These are phyloP conservation scores for Enteromius mattozi DNA, from an alignment of 2,797 vertebrate species.

Conservation along the genomic window DNA sequence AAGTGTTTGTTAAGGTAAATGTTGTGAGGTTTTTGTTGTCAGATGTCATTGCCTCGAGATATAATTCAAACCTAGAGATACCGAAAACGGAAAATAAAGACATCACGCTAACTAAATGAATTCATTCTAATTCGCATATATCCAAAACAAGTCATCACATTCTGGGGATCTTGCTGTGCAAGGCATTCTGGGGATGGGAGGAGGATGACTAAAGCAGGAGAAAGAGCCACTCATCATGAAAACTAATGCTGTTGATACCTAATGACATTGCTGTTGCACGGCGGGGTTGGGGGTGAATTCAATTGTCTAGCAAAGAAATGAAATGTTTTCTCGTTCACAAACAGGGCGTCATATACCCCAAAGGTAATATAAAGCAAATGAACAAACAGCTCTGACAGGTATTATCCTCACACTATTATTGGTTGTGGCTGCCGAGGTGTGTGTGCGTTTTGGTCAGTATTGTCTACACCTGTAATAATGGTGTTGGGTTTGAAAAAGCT, in stretches of 20 bases:
- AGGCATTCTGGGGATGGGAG: conserved; percentile 58
- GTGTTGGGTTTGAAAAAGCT: conserved; percentile 2
- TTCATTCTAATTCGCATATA: conserved; percentile 79
- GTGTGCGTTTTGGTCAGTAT: conserved; percentile 4
- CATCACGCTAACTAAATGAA: conserved; percentile 76
- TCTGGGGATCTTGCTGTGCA: conserved; percentile 45
- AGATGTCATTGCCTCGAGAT: conserved; percentile 13
- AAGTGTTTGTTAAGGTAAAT: conserved; percentile 23
- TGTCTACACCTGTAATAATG: conserved; percentile 22
- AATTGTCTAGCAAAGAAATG: conserved; percentile 43
- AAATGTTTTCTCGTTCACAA: conserved; percentile 42
- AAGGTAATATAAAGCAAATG: conserved; percentile 44
- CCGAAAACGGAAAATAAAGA: conserved; percentile 75
- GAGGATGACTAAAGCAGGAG: conserved; percentile 56
- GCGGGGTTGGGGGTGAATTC: conserved; percentile 24
- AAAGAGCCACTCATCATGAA: conserved; percentile 50
- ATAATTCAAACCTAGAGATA: conserved; percentile 47
- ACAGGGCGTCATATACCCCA: conserved; percentile 23
- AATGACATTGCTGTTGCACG: conserved; percentile 36
- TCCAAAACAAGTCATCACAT: conserved; percentile 69
- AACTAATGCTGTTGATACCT: conserved; percentile 41
- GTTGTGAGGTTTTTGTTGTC: conserved; percentile 11
- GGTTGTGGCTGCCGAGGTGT: conserved; percentile 22
- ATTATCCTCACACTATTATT: conserved; percentile 39
- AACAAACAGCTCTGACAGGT: conserved; percentile 37